These are phyloP conservation scores for Drosophila guanche DNA, from an alignment of 1,140 invertebrate genomes.

Conservation along the genomic window DNA sequence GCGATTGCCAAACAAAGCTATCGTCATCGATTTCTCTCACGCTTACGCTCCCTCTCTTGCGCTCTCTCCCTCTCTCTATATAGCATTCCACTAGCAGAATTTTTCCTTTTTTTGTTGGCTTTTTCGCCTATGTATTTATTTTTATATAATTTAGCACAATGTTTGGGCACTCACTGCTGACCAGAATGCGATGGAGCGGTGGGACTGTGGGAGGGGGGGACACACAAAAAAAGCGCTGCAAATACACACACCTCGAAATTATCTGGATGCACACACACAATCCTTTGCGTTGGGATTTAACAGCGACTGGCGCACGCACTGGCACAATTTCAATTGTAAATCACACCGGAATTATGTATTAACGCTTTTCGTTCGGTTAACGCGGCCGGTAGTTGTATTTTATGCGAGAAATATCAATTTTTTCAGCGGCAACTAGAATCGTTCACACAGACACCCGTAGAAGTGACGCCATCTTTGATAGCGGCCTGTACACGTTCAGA, in stretches of 20 bases:
- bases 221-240: slow-evolving; percentile 43
- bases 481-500: slow-evolving; percentile 47
- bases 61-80: slow-evolving; percentile 3
- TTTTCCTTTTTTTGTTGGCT: slow-evolving; percentile 38
- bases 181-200: neutral
- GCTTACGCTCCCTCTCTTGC: slow-evolving; percentile 11
- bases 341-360: slow-evolving; percentile 54
- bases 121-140: slow-evolving; percentile 25
- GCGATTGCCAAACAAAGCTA: slow-evolving; percentile 33
- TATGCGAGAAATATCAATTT: slow-evolving; percentile 67
- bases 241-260: slow-evolving; percentile 51
- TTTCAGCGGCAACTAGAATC: slow-evolving; percentile 68
- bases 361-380: slow-evolving; percentile 66
- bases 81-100: slow-evolving; percentile 53
- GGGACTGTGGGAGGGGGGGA: slow-evolving; percentile 12
- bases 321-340: slow-evolving; percentile 57
- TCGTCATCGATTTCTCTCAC: slow-evolving; percentile 22
- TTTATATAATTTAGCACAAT: slow-evolving; percentile 62
- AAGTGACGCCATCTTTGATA: slow-evolving; percentile 77
- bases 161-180: slow-evolving; percentile 29
- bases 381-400: slow-evolving; percentile 55
- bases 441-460: slow-evolving; percentile 70
- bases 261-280: slow-evolving; percentile 17
- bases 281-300: slow-evolving; percentile 22
- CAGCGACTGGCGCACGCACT: slow-evolving; percentile 48